Evolutionary conservation across 2,888 invertebrate species (phyloP).

Genomic region (Ecdyonurus torrentis): DNA sequence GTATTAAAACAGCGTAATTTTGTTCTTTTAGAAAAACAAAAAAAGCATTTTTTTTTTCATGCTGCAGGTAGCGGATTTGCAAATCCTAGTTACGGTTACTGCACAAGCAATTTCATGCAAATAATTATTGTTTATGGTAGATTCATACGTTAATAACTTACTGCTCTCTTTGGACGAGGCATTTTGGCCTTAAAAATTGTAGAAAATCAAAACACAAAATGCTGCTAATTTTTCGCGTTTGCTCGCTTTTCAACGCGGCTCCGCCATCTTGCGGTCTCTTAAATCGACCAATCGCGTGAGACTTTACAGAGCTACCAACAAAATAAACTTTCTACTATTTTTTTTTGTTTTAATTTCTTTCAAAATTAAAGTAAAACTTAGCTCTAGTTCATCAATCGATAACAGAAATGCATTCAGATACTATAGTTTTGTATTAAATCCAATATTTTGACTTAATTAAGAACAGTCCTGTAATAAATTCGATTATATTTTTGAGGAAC

Average conservation of each 20-base stretch:
- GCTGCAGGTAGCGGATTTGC: neutral
- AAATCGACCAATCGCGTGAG: neutral
- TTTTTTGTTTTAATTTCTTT: no score
- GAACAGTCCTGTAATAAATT: no score
- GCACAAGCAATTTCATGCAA: no score
- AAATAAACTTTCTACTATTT: no score
- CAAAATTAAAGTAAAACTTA: no score
- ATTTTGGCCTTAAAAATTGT: conserved; percentile 18
- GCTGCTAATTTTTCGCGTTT: neutral
- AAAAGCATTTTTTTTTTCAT: neutral
- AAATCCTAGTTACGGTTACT: no score
- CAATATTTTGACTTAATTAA: no score
- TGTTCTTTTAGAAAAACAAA: neutral
- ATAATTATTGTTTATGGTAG: no score
- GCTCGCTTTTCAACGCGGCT: neutral
- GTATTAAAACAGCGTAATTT: neutral
- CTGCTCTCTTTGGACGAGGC: conserved; percentile 27
- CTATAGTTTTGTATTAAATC: no score
- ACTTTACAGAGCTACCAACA: neutral
- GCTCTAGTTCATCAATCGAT: no score
- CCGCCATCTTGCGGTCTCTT: neutral
- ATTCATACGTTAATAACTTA: conserved; percentile 21
- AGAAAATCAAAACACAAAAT: neutral
- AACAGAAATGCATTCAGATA: no score
- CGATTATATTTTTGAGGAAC: no score